Evolutionary conservation across 2,888 invertebrate species (phyloP).

Genomic region (Drosophila pseudotalamancana): DNA sequence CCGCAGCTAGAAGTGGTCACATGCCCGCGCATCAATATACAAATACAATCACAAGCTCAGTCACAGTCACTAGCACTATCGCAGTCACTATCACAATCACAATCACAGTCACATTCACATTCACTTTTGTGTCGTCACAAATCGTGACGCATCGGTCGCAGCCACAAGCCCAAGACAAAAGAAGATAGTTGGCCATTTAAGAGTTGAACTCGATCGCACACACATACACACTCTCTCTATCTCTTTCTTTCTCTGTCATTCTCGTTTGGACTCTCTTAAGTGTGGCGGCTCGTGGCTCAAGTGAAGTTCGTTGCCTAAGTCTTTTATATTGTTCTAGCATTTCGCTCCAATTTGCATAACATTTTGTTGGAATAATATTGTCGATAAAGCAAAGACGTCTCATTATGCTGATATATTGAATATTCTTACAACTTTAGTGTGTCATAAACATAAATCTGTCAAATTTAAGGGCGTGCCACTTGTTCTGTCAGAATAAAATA

Average conservation of each 20-base stretch:
- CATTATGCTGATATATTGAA: conserved; percentile 31
- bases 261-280: conserved; percentile 27
- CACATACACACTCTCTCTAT: background rate
- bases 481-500: conserved; percentile 9
- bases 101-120: conserved; percentile 31
- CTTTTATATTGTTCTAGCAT: conserved; percentile 39
- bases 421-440: conserved; percentile 13
- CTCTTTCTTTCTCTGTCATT: conserved; percentile 4
- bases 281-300: conserved; percentile 46
- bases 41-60: conserved; percentile 11
- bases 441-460: conserved; percentile 53
- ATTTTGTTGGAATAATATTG: conserved; percentile 54
- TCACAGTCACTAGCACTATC: conserved; percentile 26
- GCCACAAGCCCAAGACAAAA: conserved; percentile 24
- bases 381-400: conserved; percentile 16
- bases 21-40: conserved; percentile 13
- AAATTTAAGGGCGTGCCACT: conserved; percentile 7
- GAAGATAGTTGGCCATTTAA: conserved; percentile 24
- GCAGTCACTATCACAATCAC: conserved; percentile 29
- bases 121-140: conserved; percentile 62
- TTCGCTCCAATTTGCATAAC: conserved; percentile 65
- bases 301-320: conserved; percentile 63
- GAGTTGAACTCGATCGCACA: conserved; percentile 27
- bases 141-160: conserved; percentile 52
- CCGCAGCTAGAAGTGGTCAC: conserved; percentile 42